Percentiles rank a stretch among this genome's conserved stretches.
These are phyloP conservation scores for Dicerorhinus sumatrensis DNA, from an alignment of 2,113 vertebrate genomes.

Conservation along the genomic window DNA sequence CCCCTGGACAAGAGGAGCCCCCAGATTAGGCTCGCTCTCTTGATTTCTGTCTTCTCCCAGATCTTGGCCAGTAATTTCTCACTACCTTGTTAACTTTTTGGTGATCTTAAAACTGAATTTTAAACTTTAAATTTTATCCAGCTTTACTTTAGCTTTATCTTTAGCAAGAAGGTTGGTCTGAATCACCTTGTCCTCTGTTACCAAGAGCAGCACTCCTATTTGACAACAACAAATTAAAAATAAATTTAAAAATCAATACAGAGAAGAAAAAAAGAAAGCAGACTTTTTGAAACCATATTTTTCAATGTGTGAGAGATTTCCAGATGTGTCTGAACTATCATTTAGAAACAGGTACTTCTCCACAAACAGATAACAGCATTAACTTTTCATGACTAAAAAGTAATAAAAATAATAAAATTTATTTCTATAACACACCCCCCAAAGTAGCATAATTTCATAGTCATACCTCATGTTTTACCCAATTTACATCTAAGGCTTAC, in stretches of 20 bases:
- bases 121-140: not conserved
- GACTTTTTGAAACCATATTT: not conserved
- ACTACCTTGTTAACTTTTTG: not conserved
- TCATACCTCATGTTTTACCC: not conserved
- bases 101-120: slow-evolving; percentile 8
- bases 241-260: not conserved
- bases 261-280: not conserved
- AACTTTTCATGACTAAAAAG: not conserved
- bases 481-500: not conserved
- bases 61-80: not conserved
- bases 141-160: not conserved
- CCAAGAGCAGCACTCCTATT: not conserved
- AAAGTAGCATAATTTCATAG: not conserved
- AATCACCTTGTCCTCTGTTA: not conserved
- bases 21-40: not conserved
- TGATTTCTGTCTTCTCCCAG: not conserved
- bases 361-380: not conserved
- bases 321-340: not conserved
- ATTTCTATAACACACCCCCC: not conserved
- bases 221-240: not conserved
- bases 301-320: not conserved
- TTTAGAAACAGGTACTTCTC: not conserved
- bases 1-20: not conserved
- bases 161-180: not conserved
- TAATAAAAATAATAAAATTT: not conserved